These are phyloP conservation scores for Reticulitermes speratus DNA, from an alignment of 1,140 invertebrate species.

Conservation along the genomic window DNA sequence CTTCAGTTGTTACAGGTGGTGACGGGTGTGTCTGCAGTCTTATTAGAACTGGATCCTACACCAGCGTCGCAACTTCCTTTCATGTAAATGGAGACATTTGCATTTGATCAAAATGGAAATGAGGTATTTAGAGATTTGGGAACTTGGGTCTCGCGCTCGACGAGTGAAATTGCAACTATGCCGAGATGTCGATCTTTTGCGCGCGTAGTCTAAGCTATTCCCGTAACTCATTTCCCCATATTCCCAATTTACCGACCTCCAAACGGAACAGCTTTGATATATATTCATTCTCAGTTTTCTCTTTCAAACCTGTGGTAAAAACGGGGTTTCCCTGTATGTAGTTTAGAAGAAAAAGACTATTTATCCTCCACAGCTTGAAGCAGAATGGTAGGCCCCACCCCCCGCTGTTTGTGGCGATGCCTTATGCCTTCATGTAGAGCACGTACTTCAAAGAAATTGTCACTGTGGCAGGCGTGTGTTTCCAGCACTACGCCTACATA, in stretches of 20 bases:
- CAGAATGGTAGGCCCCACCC: not conserved
- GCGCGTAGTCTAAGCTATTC: too few relatives aligned
- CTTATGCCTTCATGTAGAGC: too few relatives aligned
- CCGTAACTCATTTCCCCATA: too few relatives aligned
- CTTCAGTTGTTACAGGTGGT: not conserved
- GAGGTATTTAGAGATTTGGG: conserved; percentile 32
- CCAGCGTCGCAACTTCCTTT: not conserved
- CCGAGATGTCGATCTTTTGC: not conserved
- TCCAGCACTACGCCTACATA: too few relatives aligned
- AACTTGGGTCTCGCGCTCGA: not conserved
- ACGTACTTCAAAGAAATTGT: too few relatives aligned
- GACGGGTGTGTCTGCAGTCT: not conserved
- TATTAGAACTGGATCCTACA: not conserved
- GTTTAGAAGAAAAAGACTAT: not conserved
- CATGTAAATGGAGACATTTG: conserved; percentile 29
- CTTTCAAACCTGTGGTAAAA: not conserved
- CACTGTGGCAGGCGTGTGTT: too few relatives aligned
- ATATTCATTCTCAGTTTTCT: not conserved
- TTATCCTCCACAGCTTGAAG: not conserved
- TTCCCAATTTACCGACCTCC: too few relatives aligned
- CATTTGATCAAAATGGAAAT: conserved; percentile 34
- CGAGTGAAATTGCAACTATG: conserved; percentile 14
- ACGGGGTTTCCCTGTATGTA: not conserved
- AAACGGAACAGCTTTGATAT: too few relatives aligned
- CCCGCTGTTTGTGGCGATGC: too few relatives aligned